Evolutionary conservation across 2,113 vertebrate species (phyloP).

Genomic region (Hemibates koningsi): DNA sequence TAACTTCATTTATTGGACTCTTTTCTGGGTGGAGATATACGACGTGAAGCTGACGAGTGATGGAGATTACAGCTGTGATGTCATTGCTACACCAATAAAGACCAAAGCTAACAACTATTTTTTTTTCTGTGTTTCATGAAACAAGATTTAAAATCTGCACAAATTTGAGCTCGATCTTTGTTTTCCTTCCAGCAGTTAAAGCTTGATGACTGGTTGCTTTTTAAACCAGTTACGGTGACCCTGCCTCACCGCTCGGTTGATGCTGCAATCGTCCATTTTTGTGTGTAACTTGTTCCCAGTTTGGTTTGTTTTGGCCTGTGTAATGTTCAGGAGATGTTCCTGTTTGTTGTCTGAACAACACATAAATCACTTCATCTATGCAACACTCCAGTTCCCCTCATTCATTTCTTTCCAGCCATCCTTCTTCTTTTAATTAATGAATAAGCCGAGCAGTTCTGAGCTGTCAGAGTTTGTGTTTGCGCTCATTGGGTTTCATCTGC

Average conservation of each 20-base stretch:
- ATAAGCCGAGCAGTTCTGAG: conserved; percentile 53
- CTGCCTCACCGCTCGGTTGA: neutral
- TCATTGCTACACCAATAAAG: neutral
- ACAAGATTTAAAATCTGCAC: neutral
- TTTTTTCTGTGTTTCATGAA: neutral
- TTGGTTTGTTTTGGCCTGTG: neutral
- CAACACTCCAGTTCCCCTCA: neutral
- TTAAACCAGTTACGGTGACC: neutral
- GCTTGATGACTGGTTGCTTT: neutral
- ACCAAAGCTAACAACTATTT: neutral
- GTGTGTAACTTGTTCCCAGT: neutral
- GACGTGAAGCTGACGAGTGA: neutral
- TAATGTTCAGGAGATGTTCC: neutral
- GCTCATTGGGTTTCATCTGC: conserved; percentile 64
- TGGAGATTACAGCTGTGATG: neutral
- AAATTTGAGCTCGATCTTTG: neutral
- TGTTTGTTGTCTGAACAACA: neutral
- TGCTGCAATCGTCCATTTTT: neutral
- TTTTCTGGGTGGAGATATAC: neutral
- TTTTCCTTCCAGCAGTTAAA: neutral
- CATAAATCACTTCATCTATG: neutral
- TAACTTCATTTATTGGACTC: neutral
- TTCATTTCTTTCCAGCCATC: neutral
- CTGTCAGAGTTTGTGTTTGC: conserved; percentile 66
- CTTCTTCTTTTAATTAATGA: conserved; percentile 67